These are phyloP conservation scores for Bubalus kerabau DNA, from an alignment of 2,113 vertebrate genomes.

Conservation along the genomic window DNA sequence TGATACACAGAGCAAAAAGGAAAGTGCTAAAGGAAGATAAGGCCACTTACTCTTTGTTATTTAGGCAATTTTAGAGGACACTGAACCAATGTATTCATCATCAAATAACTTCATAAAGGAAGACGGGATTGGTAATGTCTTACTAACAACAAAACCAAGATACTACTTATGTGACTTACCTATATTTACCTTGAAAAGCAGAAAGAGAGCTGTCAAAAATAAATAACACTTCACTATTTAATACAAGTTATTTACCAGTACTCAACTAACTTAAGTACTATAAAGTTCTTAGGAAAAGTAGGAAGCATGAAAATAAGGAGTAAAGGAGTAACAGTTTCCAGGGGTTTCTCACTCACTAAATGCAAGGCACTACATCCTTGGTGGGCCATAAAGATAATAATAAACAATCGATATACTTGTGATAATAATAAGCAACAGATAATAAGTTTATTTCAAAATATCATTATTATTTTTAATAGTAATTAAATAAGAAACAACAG, in stretches of 20 bases:
- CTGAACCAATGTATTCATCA: neutral
- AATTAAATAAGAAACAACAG: neutral
- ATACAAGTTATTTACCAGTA: neutral
- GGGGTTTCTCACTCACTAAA: neutral
- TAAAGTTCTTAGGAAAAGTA: neutral
- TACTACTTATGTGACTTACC: neutral
- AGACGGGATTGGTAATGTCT: neutral
- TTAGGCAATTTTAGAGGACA: neutral
- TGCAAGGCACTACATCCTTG: neutral
- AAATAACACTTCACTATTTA: neutral
- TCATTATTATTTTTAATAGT: neutral
- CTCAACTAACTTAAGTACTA: neutral
- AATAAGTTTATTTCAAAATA: neutral
- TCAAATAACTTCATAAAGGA: neutral
- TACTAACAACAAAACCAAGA: neutral
- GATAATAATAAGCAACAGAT: slow-evolving; percentile 9
- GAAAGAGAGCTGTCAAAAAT: slow-evolving; percentile 5
- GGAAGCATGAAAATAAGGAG: slow-evolving; percentile 5
- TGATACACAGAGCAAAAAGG: neutral
- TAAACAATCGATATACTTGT: neutral
- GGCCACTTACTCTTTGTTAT: neutral
- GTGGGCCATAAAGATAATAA: neutral
- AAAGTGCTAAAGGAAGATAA: slow-evolving; percentile 14
- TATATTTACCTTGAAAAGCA: slow-evolving; percentile 23
- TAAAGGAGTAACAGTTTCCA: neutral